Percentiles rank a stretch among this genome's conserved stretches.
Evolutionary conservation across 2,113 vertebrate species (phyloP).

Genomic region (Cnemophilus loriae): DNA sequence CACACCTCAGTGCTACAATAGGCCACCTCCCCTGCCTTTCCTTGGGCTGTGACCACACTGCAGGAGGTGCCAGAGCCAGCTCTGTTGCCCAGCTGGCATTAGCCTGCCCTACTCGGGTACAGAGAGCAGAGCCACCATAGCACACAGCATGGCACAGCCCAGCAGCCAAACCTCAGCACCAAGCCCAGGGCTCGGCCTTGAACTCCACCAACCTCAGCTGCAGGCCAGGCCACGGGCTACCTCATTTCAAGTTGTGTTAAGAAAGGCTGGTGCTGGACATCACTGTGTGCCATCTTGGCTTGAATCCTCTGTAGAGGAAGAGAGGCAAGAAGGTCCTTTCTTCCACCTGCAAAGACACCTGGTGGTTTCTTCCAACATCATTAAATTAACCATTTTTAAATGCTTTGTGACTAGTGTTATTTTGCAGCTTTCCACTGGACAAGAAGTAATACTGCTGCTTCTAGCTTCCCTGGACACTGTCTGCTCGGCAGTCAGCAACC

Average conservation of each 20-base stretch:
- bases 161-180: conserved; percentile 11
- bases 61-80: background rate
- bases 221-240: background rate
- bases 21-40: background rate
- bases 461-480: background rate
- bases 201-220: background rate
- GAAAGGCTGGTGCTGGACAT: background rate
- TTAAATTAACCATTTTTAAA: conserved; percentile 39
- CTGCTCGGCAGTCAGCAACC: background rate
- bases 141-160: background rate
- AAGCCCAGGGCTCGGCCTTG: fast-evolving
- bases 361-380: background rate
- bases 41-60: background rate
- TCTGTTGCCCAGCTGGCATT: background rate
- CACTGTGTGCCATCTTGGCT: background rate
- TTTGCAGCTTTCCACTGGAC: background rate
- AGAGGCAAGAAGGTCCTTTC: background rate
- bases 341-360: background rate
- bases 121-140: background rate
- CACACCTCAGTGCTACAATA: background rate
- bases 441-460: conserved; percentile 25
- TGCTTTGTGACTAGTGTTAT: conserved; percentile 57
- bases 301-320: background rate
- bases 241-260: background rate
- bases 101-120: fast-evolving